Base-by-base conservation (phyloP, 1,140 invertebrate species). In the Antheraea pernyi region DNA sequence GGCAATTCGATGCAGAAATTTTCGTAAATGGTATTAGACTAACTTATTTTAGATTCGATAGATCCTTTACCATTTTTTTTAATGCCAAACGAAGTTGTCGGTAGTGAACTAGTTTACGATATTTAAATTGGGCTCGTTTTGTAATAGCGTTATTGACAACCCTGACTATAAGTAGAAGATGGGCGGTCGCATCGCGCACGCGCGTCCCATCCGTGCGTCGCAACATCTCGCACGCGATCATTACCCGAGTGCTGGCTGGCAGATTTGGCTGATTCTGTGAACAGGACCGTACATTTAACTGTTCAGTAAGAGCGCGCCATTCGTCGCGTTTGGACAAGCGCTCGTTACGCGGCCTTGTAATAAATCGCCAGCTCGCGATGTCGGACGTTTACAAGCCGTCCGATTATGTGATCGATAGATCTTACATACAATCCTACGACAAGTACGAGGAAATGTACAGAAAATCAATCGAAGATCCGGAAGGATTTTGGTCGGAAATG, bases 401-500 rank as follows among this genome's bases (percentile, higher is more conserved):
- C 70, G 81, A 86, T 67, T 78, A 88, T 84, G 89, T 91, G 42
- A 78, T 88, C 73, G 80, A 82, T 59, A 89, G 86, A 77, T 91
- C 89, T 0, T 77, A 74, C 16, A 19, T 91, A 39, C 73, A 83
- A 18, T 84, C 83, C 11, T 82, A 88, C 36, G 77, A 85, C 36
- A 94, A 97, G 77, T 99, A 99, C 82, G 94, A 94, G 78, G 93
- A 96, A 77, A 95, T 98, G 95, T 96, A 99, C 88, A 94, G 96
- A 74, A 94, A 95, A 81, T 99, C 98, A 0, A 92, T 99, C 19
- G 95, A 98, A 19, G 94, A 98, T 79, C 98, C 98, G 0, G 95
- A 95, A 63, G 93, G 94, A 69, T 99, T 99, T 88, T 99, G 98
- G 98, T 94, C 95, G 19, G 95, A 98, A 74, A 96, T 99, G 65